These are phyloP conservation scores for Piliocolobus tephrosceles DNA, from an alignment of 2,113 vertebrate species.

Conservation along the genomic window DNA sequence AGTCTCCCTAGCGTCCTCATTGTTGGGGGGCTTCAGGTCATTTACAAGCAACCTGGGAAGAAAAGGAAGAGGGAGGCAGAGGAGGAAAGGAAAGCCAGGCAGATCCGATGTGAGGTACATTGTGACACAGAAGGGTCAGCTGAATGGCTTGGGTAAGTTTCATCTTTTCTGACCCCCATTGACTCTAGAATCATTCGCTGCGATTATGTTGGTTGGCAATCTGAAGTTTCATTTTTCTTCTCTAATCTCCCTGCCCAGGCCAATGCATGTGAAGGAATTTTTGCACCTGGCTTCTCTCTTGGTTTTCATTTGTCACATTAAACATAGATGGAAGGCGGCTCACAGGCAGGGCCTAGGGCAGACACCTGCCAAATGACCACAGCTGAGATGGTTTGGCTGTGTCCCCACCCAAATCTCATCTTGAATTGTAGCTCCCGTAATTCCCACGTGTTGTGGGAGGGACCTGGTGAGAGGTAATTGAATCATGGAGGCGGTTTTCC, in stretches of 20 bases:
- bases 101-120: not conserved
- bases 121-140: fast-evolving
- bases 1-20: too few relatives aligned
- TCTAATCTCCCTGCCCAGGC: not conserved
- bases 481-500: too few relatives aligned
- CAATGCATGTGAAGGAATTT: not conserved
- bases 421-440: too few relatives aligned
- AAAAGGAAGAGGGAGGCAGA: not conserved
- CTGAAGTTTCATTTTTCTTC: not conserved
- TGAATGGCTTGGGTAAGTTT: fast-evolving
- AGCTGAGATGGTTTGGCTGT: too few relatives aligned
- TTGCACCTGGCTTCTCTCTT: not conserved
- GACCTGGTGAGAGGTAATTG: too few relatives aligned
- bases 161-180: not conserved
- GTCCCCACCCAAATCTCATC: too few relatives aligned
- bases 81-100: not conserved
- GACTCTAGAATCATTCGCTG: not conserved
- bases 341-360: not conserved
- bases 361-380: not conserved
- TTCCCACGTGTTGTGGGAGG: too few relatives aligned
- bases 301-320: not conserved
- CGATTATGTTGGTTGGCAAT: not conserved
- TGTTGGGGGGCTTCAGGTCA: fast-evolving
- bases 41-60: not conserved
- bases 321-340: not conserved